Percentiles rank a stretch among this genome's conserved stretches.
phyloP scores from a whole-genome alignment of 2,113 vertebrate species.

The Ovis canadensis region DNA sequence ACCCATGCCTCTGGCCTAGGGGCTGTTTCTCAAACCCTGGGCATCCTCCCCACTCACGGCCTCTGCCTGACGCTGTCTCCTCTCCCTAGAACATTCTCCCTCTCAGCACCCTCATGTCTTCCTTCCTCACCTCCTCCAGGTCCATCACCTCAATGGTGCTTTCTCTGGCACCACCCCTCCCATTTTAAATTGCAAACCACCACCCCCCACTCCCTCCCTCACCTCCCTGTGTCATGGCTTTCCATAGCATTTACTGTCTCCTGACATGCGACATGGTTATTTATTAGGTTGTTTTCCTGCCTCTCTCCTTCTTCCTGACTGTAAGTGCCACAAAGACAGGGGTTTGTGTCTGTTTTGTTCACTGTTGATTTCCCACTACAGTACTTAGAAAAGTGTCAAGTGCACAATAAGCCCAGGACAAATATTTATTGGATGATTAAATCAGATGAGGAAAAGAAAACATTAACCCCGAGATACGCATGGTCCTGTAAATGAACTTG shows the following conservation, averaged over 20 bases:
- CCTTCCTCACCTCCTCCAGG: neutral
- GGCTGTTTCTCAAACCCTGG: neutral
- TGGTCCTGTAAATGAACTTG: neutral
- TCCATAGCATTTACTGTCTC: neutral
- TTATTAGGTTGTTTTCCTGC: neutral
- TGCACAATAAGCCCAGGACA: neutral
- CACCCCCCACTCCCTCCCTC: neutral
- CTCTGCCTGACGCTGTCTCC: neutral
- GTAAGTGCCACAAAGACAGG: neutral
- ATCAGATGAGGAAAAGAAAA: neutral
- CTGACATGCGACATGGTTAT: neutral
- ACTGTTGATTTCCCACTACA: neutral
- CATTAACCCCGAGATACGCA: neutral
- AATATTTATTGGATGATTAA: neutral
- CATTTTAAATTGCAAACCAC: neutral
- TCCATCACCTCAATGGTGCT: neutral
- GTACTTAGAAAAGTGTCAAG: neutral
- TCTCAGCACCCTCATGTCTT: neutral
- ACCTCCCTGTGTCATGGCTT: neutral
- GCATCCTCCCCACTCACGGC: neutral
- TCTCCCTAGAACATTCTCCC: neutral
- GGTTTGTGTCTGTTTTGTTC: neutral
- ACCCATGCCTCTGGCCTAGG: neutral
- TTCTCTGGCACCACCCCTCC: neutral
- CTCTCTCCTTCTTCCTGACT: neutral